phyloP scores from a whole-genome alignment of 1,140 invertebrate genomes.

The Brachionus rotundiformis region DNA sequence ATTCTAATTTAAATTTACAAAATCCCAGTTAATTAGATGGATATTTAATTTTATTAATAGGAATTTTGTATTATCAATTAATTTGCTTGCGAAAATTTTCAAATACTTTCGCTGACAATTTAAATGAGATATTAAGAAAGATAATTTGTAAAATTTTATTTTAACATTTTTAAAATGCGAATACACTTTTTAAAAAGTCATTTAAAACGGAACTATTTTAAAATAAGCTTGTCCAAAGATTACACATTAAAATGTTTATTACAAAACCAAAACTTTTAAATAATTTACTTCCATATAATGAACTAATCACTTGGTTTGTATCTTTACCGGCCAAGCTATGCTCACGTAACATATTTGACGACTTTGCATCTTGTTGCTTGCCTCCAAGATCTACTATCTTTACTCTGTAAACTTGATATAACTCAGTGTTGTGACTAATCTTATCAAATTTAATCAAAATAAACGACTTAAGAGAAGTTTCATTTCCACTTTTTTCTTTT shows the following conservation, averaged over 20 bases:
- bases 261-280: slow-evolving; percentile 31
- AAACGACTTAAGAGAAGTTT: slow-evolving; percentile 9
- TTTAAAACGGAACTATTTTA: background rate
- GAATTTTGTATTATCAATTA: too few species aligned
- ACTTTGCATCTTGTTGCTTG: background rate
- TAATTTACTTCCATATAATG: background rate
- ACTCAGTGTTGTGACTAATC: background rate
- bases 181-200: background rate
- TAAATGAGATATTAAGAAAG: background rate
- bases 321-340: background rate
- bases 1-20: too few species aligned
- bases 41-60: too few species aligned
- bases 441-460: slow-evolving; percentile 40
- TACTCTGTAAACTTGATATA: slow-evolving; percentile 20
- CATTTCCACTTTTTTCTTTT: background rate
- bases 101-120: background rate
- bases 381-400: background rate
- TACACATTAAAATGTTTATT: slow-evolving; percentile 40
- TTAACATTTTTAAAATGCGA: background rate
- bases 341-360: background rate
- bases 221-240: slow-evolving; percentile 38
- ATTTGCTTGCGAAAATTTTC: slow-evolving; percentile 12
- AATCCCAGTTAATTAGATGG: too few species aligned
- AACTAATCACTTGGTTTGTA: background rate
- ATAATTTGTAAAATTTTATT: slow-evolving; percentile 14